phyloP scores from a whole-genome alignment of 2,113 vertebrate genomes.

The Lophotis ruficrista region DNA sequence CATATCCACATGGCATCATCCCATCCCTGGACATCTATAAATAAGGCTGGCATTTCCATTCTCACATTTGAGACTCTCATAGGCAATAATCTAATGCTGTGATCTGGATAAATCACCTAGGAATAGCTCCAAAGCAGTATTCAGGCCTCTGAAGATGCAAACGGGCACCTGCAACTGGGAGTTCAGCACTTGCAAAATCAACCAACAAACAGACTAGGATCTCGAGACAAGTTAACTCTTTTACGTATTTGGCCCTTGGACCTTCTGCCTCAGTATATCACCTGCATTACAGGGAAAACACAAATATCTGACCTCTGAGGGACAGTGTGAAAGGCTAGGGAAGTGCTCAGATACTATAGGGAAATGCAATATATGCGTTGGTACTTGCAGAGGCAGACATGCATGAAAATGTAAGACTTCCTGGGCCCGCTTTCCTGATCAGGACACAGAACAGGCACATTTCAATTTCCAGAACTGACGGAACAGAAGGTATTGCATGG shows the following conservation, averaged over 20 bases:
- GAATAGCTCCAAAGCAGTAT: not conserved
- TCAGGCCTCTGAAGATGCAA: not conserved
- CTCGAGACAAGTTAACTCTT: rapidly evolving
- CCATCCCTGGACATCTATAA: not conserved
- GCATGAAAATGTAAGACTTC: rapidly evolving
- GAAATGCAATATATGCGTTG: not conserved
- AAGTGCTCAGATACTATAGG: not conserved
- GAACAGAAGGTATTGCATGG: not conserved
- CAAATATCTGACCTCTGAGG: not conserved
- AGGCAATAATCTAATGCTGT: not conserved
- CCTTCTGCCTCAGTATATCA: not conserved
- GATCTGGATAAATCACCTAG: not conserved
- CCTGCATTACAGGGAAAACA: not conserved
- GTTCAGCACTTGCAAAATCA: not conserved
- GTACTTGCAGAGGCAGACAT: not conserved
- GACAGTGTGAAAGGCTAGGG: not conserved
- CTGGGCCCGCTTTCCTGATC: not conserved
- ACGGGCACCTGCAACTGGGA: not conserved
- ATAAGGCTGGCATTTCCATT: not conserved
- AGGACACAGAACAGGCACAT: not conserved
- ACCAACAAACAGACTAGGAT: too few relatives aligned
- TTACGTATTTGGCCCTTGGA: not conserved
- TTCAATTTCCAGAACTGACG: not conserved
- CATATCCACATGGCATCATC: not conserved
- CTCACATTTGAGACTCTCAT: not conserved